A percentile compares a stretch with the other conserved stretches of the same genome.
These are phyloP conservation scores for Ploceus nigricollis DNA, from an alignment of 2,113 vertebrate species.

Conservation along the genomic window DNA sequence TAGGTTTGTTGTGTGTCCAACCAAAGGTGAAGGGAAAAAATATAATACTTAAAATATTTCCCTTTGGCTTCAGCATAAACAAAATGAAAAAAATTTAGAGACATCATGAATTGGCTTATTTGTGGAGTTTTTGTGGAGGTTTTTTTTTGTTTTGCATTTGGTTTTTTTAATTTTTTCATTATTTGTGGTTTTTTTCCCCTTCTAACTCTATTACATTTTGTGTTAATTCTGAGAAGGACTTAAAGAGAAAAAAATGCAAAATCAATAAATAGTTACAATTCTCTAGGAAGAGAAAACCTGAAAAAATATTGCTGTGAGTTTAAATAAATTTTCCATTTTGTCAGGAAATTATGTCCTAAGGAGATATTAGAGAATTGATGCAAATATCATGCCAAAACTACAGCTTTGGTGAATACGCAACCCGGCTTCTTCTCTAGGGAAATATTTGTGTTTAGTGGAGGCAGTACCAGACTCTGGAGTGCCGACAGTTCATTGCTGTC, in stretches of 20 bases:
- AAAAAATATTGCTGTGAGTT: background rate
- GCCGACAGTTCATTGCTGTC: background rate
- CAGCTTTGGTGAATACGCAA: background rate
- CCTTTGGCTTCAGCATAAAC: background rate
- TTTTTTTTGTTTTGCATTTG: fast-evolving
- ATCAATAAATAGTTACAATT: background rate
- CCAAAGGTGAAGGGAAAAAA: background rate
- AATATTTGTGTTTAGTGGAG: background rate
- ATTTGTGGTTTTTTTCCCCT: background rate
- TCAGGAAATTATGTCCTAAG: background rate
- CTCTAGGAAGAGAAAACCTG: background rate
- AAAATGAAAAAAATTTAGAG: background rate
- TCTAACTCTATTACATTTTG: background rate
- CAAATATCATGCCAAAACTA: background rate
- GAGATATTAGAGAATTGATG: background rate
- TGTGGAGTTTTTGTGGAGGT: background rate
- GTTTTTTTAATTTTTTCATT: background rate
- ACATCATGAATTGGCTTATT: background rate
- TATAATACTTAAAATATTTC: background rate
- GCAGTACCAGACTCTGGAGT: background rate
- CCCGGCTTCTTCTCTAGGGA: background rate
- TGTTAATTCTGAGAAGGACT: background rate
- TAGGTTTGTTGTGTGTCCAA: background rate
- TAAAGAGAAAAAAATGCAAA: background rate
- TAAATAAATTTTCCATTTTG: background rate